Evolutionary conservation across 1,140 invertebrate species (phyloP), one percentile per base, ranked within the genome.

Genomic region (Plodia interpunctella): DNA sequence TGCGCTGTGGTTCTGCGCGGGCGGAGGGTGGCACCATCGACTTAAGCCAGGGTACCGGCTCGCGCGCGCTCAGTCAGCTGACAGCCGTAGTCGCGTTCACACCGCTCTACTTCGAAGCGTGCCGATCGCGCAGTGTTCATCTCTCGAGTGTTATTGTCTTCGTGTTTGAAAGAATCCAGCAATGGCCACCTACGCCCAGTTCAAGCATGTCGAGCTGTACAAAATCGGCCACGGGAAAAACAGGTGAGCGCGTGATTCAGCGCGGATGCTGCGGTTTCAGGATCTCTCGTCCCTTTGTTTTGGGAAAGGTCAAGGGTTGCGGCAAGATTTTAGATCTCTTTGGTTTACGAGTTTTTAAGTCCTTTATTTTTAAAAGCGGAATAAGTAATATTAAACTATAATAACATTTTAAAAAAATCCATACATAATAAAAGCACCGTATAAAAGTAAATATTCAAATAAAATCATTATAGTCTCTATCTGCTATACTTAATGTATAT

Each of bases 181-280:
- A 86, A 94, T 94, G 93, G 93, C 93, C 74, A 92, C 92, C 68
- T 93, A 93, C 81, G 92, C 93, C 76, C 91, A 92, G 66, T 93
- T 93, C 87, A 93, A 93, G 87, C 93, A 94, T 82, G 91, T 94
- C 76, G 93, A 94, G 86, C 91, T 94, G 73, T 93, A 94, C 90
- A 93, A 93, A 81, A 92, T 94, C 71, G 93, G 93, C 80, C 92
- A 92, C 81, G 92, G 93, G 78, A 94, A 94, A 84, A 92, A 92
- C 88, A 93, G 93, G 93, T 94, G 62, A 72, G 72, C 63, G 62
- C 66, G 35, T 68, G 59, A 56, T 53, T 56, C 49, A 57, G 51
- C 49, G 65, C 65, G 67, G 74, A 72, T 70, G 72, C 74, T 69
- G 76, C 49, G 55, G 44, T 69, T 69, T 63, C 63, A 55, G 65